Evolutionary conservation across 92 coral and sea anemone species (phyloP).

Genomic region (Palythoa heliodiscus): DNA sequence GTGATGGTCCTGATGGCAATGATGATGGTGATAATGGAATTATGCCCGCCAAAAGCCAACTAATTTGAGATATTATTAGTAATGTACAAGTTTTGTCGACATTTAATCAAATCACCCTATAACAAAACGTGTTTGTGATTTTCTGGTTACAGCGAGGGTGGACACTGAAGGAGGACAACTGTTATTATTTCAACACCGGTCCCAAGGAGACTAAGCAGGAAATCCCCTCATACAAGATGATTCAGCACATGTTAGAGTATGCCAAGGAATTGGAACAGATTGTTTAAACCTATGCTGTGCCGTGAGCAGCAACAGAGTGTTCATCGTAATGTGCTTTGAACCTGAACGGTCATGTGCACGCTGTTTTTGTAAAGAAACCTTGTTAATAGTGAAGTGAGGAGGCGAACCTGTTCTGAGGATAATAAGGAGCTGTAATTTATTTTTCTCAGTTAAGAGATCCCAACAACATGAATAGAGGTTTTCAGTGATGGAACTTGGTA

Average conservation of each 20-base stretch:
- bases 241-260: conserved; percentile 96
- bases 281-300: conserved; percentile 50
- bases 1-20: neutral
- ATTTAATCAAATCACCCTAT: neutral
- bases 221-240: conserved; percentile 86
- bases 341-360: neutral
- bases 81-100: too few species aligned
- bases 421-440: too few species aligned
- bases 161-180: conserved; percentile 71
- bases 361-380: neutral
- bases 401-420: too few species aligned
- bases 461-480: too few species aligned
- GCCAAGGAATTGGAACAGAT: conserved; percentile 98
- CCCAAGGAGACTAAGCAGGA: conserved; percentile 84
- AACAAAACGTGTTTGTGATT: neutral
- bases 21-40: neutral
- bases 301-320: neutral
- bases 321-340: neutral
- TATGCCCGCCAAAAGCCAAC: neutral
- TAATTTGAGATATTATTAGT: too few species aligned
- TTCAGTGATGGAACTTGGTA: too few species aligned
- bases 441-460: too few species aligned
- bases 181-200: conserved; percentile 71
- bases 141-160: conserved; percentile 81
- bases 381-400: too few species aligned